Evolutionary conservation across 2,888 invertebrate species (phyloP), one percentile per base, ranked within the genome.

Genomic region (Andrena hattorfiana): DNA sequence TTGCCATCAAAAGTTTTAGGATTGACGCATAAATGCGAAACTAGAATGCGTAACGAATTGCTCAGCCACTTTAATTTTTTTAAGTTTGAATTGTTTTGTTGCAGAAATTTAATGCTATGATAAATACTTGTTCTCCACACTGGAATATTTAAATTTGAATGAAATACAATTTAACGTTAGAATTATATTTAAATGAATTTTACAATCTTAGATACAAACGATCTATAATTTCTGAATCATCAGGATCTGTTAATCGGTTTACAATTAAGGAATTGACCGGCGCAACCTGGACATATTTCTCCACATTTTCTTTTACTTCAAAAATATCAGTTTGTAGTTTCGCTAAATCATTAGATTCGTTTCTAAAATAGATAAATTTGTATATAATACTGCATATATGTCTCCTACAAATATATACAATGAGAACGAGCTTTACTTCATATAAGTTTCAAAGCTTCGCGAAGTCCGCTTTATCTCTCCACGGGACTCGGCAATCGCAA

Each of bases 121-220:
- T n/a, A 2, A 59, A 86, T 59, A 10, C 6, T 67, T 59, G 6
- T 28, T 56, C 69, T 82, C 87, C 87, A 86, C 26, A 74, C 86
- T 86, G 20, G 4, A 85, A 79, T 56, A 62, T 75, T 8, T 13
- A 56, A 81, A 56, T 67, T 72, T 35, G 1, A 7, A 20, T 23
- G 35, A 16, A 64, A 62, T 16, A 30, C 5, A 42, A 63, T 6
- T 73, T 10, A 23, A 5, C 49, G 54, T 35, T n/a, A 13, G 16
- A 51, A 23, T 77, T n/a, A 4, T 1, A 7, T 42, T 64, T 2
- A 30, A 74, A 6, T 56, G 23, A 54, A 20, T 23, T 30, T 8
- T 56, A 8, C 32, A 30, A 42, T 62, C 51, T n/a, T 4, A 7
- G 13, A n/a, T 23, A 85, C 83, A 32, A 63, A 86, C 86, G 30